Base-by-base conservation (phyloP, 2,797 vertebrate species). In the Anableps anableps region DNA sequence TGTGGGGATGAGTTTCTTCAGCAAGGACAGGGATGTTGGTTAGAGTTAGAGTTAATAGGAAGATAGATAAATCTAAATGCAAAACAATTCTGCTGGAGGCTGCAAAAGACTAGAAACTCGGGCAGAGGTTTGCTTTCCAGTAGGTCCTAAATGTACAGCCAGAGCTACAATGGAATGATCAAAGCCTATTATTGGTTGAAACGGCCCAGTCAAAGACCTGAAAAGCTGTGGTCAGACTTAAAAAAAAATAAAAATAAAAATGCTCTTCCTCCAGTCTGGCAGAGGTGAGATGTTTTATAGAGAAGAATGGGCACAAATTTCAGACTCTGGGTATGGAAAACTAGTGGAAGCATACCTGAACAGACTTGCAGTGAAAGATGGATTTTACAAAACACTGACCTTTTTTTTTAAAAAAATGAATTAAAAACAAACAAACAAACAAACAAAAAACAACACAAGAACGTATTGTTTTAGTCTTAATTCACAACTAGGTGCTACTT, bases 401-500 rank as follows among this genome's bases (percentile, higher is more conserved):
- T 36, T 3, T 4, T 0, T 36, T 3, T 4, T 0, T 0, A n/a
- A 55, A 55, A 41, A 55, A n/a, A n/a, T 26, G 0, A 11, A 55
- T 13, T n/a, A 26, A 11, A 55, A 26, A n/a, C 13, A 1, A 55
- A n/a, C 53, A 55, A n/a, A 26, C 1, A 60, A 60, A 55, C 2
- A 53, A 21, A 53, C 14, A 19, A 66, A 41, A 29, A 58, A 53
- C 21, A 21, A 23, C 29, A 29, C 2, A n/a, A 66, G 2, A 6
- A 17, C 8, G 19, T 8, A 64, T 36, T 19, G 7, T 36, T 70
- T 17, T 70, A 26, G 23, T 70, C 64, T 43, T 26, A 70, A 43
- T 7, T 43, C 66, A 43, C 21, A n/a, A 70, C 38, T 43, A 58
- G 23, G 51, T 53, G 5, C 51, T 53, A 9, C 51, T 53, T 10